Evolutionary conservation across 2,888 invertebrate species (phyloP), one percentile per base, ranked within the genome.

Genomic region (Xylophagus ater): DNA sequence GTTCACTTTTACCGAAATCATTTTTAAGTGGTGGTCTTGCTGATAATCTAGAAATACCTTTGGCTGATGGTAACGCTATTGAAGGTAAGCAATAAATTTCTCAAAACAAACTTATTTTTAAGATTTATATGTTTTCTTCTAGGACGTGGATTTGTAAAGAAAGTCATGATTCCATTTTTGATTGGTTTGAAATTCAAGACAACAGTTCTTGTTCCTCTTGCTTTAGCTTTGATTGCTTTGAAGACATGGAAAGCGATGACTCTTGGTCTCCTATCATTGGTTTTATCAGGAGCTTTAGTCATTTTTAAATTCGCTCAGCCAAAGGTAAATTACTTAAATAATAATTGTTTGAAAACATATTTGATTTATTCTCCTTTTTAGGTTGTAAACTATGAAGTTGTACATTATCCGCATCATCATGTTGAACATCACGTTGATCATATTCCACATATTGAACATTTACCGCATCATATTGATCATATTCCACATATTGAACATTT

Each of bases 191-290:
- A 87, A 62, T 82, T 87, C 70, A 87, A 87, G 65, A 80, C 86
- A 34, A 82, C 85, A 14, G 82, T 86, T 20, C 62, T 88, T 52
- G 83, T 86, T 28, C 88, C 87, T 0, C 62, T 87, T 44, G 83
- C 83, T 10, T 69, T 88, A 41, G 82, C 84, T 23, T 66, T 87
- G 42, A 87, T 88, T 54, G 88, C 88, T 1, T 68, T 87, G 40
- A 87, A 87, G 64, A 86, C 88, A 12, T 88, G 88, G 88, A 88
- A 88, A 62, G 88, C 88, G 28, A 68, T 87, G 51, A 87, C 88
- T 7, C 71, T 88, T 48, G 87, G 86, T 44, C 75, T 88, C 4
- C 73, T 88, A 43, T 87, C 87, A 3, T 66, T 88, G 56, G 87
- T 87, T 17, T 69, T 87, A 31, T 85, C 87, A 48, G 86, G 83